A percentile compares a stretch with the other conserved stretches of the same genome.
phyloP scores from a whole-genome alignment of 1,140 invertebrate genomes.

The Lepidostoma basale region DNA sequence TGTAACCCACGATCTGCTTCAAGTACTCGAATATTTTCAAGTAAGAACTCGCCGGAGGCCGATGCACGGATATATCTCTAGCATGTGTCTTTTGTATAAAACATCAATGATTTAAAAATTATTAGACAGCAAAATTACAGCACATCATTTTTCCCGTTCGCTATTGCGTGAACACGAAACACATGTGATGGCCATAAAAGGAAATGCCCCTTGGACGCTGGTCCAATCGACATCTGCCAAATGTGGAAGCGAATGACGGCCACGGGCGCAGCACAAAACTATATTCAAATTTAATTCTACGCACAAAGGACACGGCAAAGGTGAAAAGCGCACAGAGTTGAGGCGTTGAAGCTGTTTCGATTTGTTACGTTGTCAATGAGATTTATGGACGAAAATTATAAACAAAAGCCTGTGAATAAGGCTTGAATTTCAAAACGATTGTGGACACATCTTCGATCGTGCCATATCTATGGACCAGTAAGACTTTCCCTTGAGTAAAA shows the following conservation, averaged over 20 bases:
- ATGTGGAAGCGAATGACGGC: conserved; percentile 13
- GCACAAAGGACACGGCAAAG: neutral
- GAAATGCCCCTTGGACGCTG: conserved; percentile 27
- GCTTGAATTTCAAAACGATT: conserved; percentile 12
- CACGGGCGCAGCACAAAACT: neutral
- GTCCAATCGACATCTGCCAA: conserved; percentile 5
- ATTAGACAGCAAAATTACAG: neutral
- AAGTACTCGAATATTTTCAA: too few species aligned
- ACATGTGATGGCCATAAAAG: conserved; percentile 29
- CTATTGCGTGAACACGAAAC: neutral
- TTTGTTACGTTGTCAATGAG: neutral
- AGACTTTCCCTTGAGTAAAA: too few species aligned
- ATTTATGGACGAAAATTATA: conserved; percentile 17
- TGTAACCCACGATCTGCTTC: too few species aligned
- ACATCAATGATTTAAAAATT: too few species aligned
- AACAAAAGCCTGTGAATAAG: conserved; percentile 17
- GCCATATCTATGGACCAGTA: too few species aligned
- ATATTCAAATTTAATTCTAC: neutral
- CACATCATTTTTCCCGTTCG: neutral
- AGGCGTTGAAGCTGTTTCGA: neutral
- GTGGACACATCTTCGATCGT: neutral
- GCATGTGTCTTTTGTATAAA: too few species aligned
- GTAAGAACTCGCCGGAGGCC: too few species aligned
- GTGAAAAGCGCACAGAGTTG: neutral
- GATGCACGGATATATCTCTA: too few species aligned